Conservation (phyloP, 2,113 vertebrate species). For the Scopus umbretta region DNA sequence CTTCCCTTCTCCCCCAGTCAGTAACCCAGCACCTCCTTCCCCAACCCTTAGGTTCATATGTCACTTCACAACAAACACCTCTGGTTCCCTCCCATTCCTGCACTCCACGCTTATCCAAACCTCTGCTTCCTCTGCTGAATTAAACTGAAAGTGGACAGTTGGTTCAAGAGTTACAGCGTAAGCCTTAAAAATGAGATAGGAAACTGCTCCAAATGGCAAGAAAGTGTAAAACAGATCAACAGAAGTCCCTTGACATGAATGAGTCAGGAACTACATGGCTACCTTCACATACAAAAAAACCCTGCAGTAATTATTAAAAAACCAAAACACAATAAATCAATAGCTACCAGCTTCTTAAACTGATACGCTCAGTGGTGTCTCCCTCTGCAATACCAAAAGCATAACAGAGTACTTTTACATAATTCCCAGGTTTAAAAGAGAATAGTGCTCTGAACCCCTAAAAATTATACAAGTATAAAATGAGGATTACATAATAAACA, state of each 20-base stretch:
- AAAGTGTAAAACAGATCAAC: background rate
- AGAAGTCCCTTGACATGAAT: background rate
- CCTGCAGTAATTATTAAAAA: background rate
- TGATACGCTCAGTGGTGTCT: background rate
- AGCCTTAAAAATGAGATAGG: background rate
- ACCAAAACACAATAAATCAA: background rate
- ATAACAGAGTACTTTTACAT: background rate
- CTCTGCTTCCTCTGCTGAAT: background rate
- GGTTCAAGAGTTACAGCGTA: background rate
- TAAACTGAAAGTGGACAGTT: background rate
- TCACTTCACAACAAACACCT: background rate
- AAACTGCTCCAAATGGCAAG: background rate
- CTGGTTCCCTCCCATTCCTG: background rate
- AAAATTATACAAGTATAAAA: background rate
- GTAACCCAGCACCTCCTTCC: background rate
- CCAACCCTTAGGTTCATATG: background rate
- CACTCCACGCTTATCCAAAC: background rate
- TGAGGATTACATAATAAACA: background rate
- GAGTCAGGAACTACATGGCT: background rate
- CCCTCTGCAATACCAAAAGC: background rate
- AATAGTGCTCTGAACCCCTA: background rate
- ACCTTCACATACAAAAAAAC: background rate
- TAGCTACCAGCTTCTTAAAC: background rate
- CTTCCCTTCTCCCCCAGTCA: background rate
- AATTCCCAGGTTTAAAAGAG: background rate